These are phyloP conservation scores for Phaedon cochleariae DNA, from an alignment of 2,888 invertebrate species.

Conservation along the genomic window DNA sequence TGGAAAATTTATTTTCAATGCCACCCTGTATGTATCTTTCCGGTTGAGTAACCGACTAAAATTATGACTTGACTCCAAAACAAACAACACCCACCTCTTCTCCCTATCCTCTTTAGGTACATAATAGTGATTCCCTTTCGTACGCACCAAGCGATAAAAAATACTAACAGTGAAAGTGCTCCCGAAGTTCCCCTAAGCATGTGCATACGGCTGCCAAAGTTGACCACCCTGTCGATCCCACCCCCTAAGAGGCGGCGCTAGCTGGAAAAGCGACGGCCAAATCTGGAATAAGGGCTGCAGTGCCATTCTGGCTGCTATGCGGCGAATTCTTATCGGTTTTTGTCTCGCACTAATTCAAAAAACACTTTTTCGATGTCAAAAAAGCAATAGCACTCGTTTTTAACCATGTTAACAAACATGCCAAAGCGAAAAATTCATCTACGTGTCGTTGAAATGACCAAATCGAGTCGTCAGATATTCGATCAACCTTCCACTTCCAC, in stretches of 20 bases:
- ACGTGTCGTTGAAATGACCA: neutral
- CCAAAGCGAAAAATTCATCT: slow-evolving; percentile 1
- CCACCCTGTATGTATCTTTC: too few relatives aligned
- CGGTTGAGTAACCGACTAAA: too few relatives aligned
- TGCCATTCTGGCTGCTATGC: slow-evolving; percentile 29
- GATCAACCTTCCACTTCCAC: neutral
- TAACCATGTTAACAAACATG: slow-evolving; percentile 8
- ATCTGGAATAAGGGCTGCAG: slow-evolving; percentile 18
- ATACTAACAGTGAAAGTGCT: too few relatives aligned
- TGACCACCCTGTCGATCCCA: slow-evolving; percentile 5
- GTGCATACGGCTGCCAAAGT: too few relatives aligned
- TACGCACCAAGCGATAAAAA: too few relatives aligned
- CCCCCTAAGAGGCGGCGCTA: neutral
- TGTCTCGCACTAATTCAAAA: slow-evolving; percentile 5
- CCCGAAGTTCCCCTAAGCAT: too few relatives aligned
- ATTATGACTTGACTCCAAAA: too few relatives aligned
- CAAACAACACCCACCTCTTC: too few relatives aligned
- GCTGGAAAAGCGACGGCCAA: neutral
- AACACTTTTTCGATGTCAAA: slow-evolving; percentile 1
- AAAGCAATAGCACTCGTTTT: neutral
- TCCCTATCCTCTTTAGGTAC: too few relatives aligned
- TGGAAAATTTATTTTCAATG: too few relatives aligned
- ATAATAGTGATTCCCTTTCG: too few relatives aligned
- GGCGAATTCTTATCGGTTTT: slow-evolving; percentile 21
- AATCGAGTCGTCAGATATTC: neutral